phyloP scores from a whole-genome alignment of 1,140 invertebrate genomes.

The Pinna nobilis region DNA sequence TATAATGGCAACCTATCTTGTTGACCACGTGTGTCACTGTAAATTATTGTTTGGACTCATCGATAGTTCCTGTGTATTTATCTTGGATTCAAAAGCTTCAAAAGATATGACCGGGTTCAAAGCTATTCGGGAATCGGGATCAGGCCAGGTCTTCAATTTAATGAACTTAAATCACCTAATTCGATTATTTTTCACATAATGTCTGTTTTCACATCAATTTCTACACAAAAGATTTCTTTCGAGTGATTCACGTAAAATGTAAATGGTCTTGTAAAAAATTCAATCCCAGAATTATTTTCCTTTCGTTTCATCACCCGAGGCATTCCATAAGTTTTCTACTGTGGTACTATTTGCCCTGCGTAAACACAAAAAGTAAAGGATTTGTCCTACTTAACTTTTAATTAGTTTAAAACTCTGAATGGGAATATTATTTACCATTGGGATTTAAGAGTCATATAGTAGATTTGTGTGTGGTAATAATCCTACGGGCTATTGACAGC shows the following conservation, averaged over 20 bases:
- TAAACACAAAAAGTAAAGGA: not conserved
- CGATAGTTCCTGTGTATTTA: too few species aligned
- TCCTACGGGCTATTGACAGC: constrained; percentile 7
- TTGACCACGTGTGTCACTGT: too few species aligned
- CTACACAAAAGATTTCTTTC: too few species aligned
- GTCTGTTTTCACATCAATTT: too few species aligned
- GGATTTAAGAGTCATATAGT: constrained; percentile 2
- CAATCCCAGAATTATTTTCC: not conserved
- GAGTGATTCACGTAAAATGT: constrained; percentile 4
- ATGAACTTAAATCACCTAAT: too few species aligned
- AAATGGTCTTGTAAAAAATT: not conserved
- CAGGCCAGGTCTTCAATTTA: too few species aligned
- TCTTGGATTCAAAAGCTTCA: too few species aligned
- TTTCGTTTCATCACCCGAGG: not conserved
- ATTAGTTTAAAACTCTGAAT: constrained; percentile 17
- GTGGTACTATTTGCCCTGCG: not conserved
- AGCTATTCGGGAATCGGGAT: too few species aligned
- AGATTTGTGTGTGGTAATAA: constrained; percentile 7
- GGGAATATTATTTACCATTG: constrained; percentile 22
- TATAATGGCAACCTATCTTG: too few species aligned
- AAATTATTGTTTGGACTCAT: too few species aligned
- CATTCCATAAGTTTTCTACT: not conserved
- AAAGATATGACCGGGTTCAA: too few species aligned
- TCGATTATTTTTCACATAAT: too few species aligned
- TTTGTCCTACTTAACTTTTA: constrained; percentile 9